Base-by-base conservation (phyloP, 2,888 invertebrate genomes). In the Luffia ferchaultella region DNA sequence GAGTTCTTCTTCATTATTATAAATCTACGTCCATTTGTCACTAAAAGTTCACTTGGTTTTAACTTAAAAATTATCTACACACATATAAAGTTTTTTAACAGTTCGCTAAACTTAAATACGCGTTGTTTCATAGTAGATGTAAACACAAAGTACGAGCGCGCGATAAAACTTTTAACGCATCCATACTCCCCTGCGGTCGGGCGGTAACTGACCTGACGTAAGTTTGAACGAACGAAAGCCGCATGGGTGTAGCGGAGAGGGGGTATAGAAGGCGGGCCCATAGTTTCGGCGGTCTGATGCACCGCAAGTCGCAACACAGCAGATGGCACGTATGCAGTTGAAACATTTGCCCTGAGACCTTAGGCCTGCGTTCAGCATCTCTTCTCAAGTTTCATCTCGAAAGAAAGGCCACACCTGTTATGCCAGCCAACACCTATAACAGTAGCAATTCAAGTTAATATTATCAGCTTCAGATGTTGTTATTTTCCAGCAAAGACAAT, bases 161-260 rank as follows among this genome's bases (percentile, higher is more conserved):
- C 76, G 75, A 67, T 68, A 77, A 78, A 80, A 78, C 68, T 77
- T 78, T 79, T 76, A 72, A 77, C 82, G 76, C 85, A 76, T 79
- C 84, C 84, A 83, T 82, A 68, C 82, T 84, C 80, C 76, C 74
- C 73, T 78, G 82, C 76, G 82, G 80, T 83, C 79, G 77, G 78
- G 78, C 84, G 82, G 84, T 85, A 85, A 85, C 85, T 85, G 85
- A 85, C 85, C 85, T 85, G 57, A 82, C 83, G 83, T 70, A 85
- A 83, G 83, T 82, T 82, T 82, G 79, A 79, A 82, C 78, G 77
- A 77, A 78, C 77, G 77, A 79, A 80, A 79, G 80, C 78, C 78
- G 76, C 80, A 77, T 73, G 76, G 69, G 71, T 62, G 65, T 62
- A 59, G 62, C 64, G 61, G 66, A 70, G 68, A 65, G 62, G 60